Evolutionary conservation across 1,140 invertebrate genomes (phyloP).

Genomic region (Sipha flava): DNA sequence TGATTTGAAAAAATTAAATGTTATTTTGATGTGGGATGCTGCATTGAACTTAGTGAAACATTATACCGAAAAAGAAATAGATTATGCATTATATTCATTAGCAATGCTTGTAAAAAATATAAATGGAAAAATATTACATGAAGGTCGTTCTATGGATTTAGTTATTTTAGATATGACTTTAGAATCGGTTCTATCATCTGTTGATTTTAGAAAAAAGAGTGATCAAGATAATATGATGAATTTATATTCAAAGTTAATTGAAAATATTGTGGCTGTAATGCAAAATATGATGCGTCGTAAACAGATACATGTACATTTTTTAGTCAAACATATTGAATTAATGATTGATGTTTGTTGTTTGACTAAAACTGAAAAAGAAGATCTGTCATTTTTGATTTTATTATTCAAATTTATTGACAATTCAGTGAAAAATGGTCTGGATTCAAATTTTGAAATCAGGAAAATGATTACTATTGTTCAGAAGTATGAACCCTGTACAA

Average conservation of each 20-base stretch:
- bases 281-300: slow-evolving; percentile 18
- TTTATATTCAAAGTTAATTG: slow-evolving; percentile 15
- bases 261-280: slow-evolving; percentile 14
- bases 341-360: slow-evolving; percentile 25
- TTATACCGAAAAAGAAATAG: slow-evolving; percentile 8
- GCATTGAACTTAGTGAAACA: neutral
- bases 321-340: slow-evolving; percentile 16
- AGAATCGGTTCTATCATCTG: slow-evolving; percentile 2
- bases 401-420: slow-evolving; percentile 19
- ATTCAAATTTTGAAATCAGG: neutral
- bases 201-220: slow-evolving; percentile 2
- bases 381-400: neutral
- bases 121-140: slow-evolving; percentile 1
- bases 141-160: slow-evolving; percentile 10
- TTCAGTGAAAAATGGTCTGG: slow-evolving; percentile 13
- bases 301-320: slow-evolving; percentile 3
- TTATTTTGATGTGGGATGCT: slow-evolving; percentile 17
- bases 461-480: neutral
- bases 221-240: slow-evolving; percentile 14
- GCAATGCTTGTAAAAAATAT: neutral
- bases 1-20: slow-evolving; percentile 22
- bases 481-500: neutral
- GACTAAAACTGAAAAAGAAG: slow-evolving; percentile 11
- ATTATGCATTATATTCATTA: slow-evolving; percentile 16
- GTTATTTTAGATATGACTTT: slow-evolving; percentile 21